These are phyloP conservation scores for Marisa cornuarietis DNA, from an alignment of 1,140 invertebrate genomes.

Conservation along the genomic window DNA sequence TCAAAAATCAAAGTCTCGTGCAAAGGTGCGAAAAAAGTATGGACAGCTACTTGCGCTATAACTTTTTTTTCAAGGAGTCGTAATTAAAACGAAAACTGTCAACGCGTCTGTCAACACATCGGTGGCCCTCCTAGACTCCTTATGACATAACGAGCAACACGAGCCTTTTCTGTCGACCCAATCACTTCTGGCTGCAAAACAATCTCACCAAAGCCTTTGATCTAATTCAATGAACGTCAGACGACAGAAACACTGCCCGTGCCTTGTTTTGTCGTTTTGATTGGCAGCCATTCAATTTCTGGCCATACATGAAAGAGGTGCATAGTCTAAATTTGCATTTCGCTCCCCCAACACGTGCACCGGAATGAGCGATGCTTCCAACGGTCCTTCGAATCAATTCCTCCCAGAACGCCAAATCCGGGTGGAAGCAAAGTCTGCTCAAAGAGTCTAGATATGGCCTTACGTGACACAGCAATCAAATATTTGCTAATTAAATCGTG, in stretches of 20 bases:
- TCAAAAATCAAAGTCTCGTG: too few relatives aligned
- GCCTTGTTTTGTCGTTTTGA: conserved; percentile 17
- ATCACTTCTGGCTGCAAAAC: background rate
- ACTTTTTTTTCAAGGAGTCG: too few relatives aligned
- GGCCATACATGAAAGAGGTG: conserved; percentile 21
- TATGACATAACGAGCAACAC: too few relatives aligned
- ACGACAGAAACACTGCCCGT: conserved; percentile 9
- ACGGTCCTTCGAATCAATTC: conserved; percentile 6
- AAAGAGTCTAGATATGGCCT: background rate
- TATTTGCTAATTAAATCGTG: conserved; percentile 22
- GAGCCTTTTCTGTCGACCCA: too few relatives aligned
- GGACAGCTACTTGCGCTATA: too few relatives aligned
- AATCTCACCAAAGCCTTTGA: background rate
- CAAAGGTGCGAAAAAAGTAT: too few relatives aligned
- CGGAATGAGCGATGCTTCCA: conserved; percentile 3
- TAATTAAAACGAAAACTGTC: too few relatives aligned
- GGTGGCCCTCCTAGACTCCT: too few relatives aligned
- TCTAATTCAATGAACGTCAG: background rate
- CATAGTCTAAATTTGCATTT: conserved; percentile 18
- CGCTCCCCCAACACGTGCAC: conserved; percentile 18
- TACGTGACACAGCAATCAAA: conserved; percentile 20
- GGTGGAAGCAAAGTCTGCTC: background rate
- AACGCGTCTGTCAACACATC: too few relatives aligned
- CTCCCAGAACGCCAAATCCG: background rate
- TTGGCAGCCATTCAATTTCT: conserved; percentile 26